phyloP scores from a whole-genome alignment of 1,140 invertebrate species.

The Lethrus apterus region DNA sequence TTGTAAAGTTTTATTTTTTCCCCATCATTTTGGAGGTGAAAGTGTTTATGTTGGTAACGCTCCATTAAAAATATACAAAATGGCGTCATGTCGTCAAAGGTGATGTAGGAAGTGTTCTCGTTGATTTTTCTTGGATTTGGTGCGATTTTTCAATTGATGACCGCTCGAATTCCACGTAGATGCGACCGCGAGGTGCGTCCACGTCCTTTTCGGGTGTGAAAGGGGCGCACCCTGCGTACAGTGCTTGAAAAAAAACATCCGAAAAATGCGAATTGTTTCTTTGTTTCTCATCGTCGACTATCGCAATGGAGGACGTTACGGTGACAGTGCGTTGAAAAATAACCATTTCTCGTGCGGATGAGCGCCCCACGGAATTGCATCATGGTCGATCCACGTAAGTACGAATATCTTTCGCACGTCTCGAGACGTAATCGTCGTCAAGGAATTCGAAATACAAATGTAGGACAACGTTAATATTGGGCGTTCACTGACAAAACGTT shows the following conservation, averaged over 20 bases:
- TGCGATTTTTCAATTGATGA: conserved; percentile 17
- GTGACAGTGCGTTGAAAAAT: neutral
- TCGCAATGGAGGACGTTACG: conserved; percentile 22
- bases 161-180: neutral
- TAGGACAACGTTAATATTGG: conserved; percentile 24
- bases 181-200: neutral
- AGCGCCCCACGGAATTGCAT: conserved; percentile 9
- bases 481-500: conserved; percentile 23
- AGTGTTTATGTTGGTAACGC: conserved; percentile 9
- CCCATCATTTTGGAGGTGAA: neutral
- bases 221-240: neutral
- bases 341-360: conserved; percentile 15
- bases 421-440: neutral
- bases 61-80: conserved; percentile 15
- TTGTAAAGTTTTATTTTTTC: too few relatives aligned
- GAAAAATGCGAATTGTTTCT: conserved; percentile 29
- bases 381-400: conserved; percentile 18
- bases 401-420: neutral
- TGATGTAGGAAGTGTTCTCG: conserved; percentile 15
- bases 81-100: conserved; percentile 17
- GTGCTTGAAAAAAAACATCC: conserved; percentile 13
- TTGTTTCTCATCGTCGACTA: conserved; percentile 27
- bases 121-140: conserved; percentile 18
- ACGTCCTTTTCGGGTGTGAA: neutral
- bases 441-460: conserved; percentile 17